Evolutionary conservation across 2,797 vertebrate species (phyloP).

Genomic region (Adelosebastes latens): DNA sequence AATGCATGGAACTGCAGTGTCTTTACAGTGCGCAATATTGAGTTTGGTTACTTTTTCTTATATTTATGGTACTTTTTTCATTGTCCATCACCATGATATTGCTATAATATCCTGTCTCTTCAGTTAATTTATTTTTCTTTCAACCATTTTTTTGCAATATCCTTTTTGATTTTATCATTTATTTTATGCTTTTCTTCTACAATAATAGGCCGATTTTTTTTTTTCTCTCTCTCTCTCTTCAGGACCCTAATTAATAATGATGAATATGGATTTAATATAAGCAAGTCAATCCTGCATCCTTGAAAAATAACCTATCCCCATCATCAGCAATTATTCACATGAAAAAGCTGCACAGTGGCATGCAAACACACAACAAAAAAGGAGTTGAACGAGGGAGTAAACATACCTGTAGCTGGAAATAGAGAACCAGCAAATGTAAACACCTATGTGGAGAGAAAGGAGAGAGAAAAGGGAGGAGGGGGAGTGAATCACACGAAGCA

Average conservation of each 20-base stretch:
- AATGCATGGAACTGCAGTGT: too few species aligned
- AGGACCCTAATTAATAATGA: background rate
- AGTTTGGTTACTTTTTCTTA: background rate
- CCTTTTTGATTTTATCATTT: background rate
- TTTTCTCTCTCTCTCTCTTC: too few species aligned
- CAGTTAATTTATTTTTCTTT: background rate
- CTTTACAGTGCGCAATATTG: background rate
- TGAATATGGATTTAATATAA: background rate
- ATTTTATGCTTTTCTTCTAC: background rate
- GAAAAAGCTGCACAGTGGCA: constrained; percentile 16
- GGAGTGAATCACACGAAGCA: constrained; percentile 80
- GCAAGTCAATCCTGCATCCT: background rate
- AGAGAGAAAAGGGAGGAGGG: constrained; percentile 63
- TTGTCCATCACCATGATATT: too few species aligned
- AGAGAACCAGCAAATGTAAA: constrained; percentile 89
- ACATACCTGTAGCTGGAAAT: constrained; percentile 88
- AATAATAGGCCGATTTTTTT: rapidly evolving
- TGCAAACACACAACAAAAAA: constrained; percentile 3
- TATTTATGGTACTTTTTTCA: background rate
- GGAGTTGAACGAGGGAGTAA: constrained; percentile 11
- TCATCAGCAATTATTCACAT: background rate
- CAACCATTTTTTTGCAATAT: background rate
- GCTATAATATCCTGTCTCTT: background rate
- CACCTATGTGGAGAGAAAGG: constrained; percentile 78
- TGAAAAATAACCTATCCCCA: background rate